Evolutionary conservation across 2,888 invertebrate genomes (phyloP), one percentile per base, ranked within the genome.

Genomic region (Carcina quercana): DNA sequence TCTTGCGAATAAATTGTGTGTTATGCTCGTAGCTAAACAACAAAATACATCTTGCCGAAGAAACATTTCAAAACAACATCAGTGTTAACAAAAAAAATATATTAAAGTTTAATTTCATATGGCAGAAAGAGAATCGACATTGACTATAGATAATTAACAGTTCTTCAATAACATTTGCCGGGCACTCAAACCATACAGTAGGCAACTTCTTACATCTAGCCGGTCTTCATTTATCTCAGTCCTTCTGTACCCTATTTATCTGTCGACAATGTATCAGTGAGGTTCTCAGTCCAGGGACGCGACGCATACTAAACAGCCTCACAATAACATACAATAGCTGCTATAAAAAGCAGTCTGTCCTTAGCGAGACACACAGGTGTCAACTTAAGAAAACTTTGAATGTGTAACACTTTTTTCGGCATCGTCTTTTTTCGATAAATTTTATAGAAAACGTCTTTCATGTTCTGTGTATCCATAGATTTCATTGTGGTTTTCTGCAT

Each of bases 271-370:
- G 64, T 72, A 65, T 60, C 53, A 52, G 44, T 44, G 45, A 50
- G 42, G 48, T 50, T 50, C 50, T 51, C 40, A 43, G 42, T 38
- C 48, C 45, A 40, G 48, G 53, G 54, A 59, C 59, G 51, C 53
- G 47, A 40, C 48, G 68, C 65, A 72, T 73, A 72, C 68, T 63
- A 69, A 74, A 46, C 59, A 67, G 59, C 35, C 42, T 49, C 52
- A 65, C 64, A 64, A 56, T 57, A 51, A 53, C 53, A 56, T 55
- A 66, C 62, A 71, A 73, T 69, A 60, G 62, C 57, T 38, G 39
- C 57, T 61, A 62, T 61, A 70, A 71, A 70, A 74, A 65, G 51
- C 49, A 49, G 53, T 53, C 47, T 50, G 53, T 45, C 50, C 47
- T 48, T 47, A 52, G 38, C 44, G 32, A 36, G 34, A 59, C 58